Base-by-base conservation (phyloP, 2,797 vertebrate genomes). In the Knipowitschia caucasica region DNA sequence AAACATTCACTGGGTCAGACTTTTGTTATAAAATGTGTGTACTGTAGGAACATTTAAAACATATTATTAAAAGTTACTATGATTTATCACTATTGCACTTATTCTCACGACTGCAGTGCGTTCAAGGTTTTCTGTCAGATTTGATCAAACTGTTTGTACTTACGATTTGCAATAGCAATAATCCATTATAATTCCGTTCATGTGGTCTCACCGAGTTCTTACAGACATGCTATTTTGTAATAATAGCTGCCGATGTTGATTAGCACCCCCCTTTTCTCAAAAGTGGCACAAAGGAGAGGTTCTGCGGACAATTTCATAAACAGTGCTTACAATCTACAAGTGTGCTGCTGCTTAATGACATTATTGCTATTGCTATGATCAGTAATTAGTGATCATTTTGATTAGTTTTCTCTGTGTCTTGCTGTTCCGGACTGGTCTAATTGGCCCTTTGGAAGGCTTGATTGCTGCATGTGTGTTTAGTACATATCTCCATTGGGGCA, bases 341-440 rank as follows among this genome's bases (percentile, higher is more conserved):
- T 15, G 9, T 7, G 20, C 25, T 30, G 15, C 14, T 43, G 15
- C 10, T 18, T 15, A 15, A n/a, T 49, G 18, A 21, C 30, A 34
- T 21, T 33, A 49, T 33, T 25, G 18, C 23, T 34, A 49, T 23
- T 1, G 18, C 18, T 21, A 49, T 33, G 46, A 49, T 33, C 20
- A 49, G 10, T 31, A 49, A 33, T 33, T 49, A 49, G 44, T 18
- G 33, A 49, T 49, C 34, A 31, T 40, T 63, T 26, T 23, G 29
- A 49, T 49, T 49, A 30, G 43, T 21, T 57, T 62, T 47, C 33
- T 47, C 62, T 33, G 39, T 38, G 5, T 62, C 72, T 72, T 80
- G 62, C 63, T 70, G 67, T 75, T 69, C 73, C 63, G 50, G 45
- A 25, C 61, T 46, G 57, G 26, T 47, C 59, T 75, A 80, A 82